Evolutionary conservation across 2,113 vertebrate species (phyloP), one percentile per base, ranked within the genome.

Genomic region (Meleagris gallopavo): DNA sequence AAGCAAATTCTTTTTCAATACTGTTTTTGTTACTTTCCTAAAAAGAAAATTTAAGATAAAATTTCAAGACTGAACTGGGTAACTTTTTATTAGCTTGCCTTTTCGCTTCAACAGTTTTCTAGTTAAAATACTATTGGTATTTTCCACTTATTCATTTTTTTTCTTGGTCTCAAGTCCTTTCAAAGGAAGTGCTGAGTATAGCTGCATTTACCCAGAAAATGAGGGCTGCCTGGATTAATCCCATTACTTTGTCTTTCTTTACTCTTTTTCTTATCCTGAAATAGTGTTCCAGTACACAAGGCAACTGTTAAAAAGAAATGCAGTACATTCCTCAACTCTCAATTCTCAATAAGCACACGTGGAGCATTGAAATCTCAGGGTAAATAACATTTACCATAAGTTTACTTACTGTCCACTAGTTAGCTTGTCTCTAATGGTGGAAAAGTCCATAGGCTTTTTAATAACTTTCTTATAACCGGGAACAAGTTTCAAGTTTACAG

Each of bases 381-480:
- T 17, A 40, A 82, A 30, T 69, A 67, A 72, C 70, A 66, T 84
- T 65, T 62, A 74, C 30, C 71, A 40, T 24, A 94, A 22, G 43
- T 96, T 97, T 97, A 98, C 99, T 96, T 98, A 99, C 99, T 98
- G 98, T 97, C 98, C 98, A 97, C 96, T 99, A 96, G 95, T 97
- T 86, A 99, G 98, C 97, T 99, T 99, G 96, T 99, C 99, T 93
- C 99, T 98, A 97, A 99, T 99, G 91, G 99, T 99, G 92, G 99
- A 99, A 97, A 99, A 99, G 98, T 99, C 99, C 99, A 99, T 99
- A 52, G 99, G 99, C 94, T 99, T 99, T 96, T 99, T 99, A 96
- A 99, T 99, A 97, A 99, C 99, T 97, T 99, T 99, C 97, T 97
- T 98, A 97, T 99, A 99, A 77, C 99, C 99, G 71, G 99, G 99